A percentile compares a stretch with the other conserved stretches of the same genome.
These are phyloP conservation scores for Sphenodon punctatus DNA, from an alignment of 2,797 vertebrate species.

Conservation along the genomic window DNA sequence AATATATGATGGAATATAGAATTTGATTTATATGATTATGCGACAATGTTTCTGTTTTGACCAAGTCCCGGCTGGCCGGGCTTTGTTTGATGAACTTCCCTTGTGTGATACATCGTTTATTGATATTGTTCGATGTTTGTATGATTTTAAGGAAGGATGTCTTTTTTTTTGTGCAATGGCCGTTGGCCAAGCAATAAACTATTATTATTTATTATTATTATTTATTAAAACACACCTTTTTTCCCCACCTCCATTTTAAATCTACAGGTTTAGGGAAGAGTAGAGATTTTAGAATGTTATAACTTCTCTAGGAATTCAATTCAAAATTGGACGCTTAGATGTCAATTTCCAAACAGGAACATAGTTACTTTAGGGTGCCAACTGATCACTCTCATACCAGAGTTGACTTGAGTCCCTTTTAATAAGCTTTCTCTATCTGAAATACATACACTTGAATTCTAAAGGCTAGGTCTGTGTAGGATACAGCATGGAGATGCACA, in stretches of 20 bases:
- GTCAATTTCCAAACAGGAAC: neutral
- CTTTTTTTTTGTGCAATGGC: too few relatives aligned
- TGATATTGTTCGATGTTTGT: too few relatives aligned
- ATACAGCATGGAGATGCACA: neutral
- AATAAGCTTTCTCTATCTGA: neutral
- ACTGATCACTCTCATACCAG: neutral
- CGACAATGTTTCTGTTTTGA: too few relatives aligned
- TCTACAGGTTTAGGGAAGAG: neutral
- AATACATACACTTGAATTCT: neutral
- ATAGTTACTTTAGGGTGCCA: neutral
- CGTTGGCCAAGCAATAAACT: too few relatives aligned
- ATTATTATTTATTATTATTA: too few relatives aligned
- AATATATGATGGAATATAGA: too few relatives aligned
- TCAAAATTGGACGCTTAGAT: neutral
- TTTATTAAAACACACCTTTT: too few relatives aligned
- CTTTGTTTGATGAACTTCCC: too few relatives aligned
- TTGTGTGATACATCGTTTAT: too few relatives aligned
- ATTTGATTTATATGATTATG: too few relatives aligned
- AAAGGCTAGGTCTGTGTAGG: neutral
- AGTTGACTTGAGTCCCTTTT: accelerated
- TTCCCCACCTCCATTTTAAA: neutral
- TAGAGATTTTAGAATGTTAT: neutral
- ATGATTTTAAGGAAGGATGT: too few relatives aligned
- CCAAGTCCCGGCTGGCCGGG: too few relatives aligned
- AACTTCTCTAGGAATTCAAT: neutral